Conservation (phyloP, 2,888 invertebrate species). For the Congeria kusceri region DNA sequence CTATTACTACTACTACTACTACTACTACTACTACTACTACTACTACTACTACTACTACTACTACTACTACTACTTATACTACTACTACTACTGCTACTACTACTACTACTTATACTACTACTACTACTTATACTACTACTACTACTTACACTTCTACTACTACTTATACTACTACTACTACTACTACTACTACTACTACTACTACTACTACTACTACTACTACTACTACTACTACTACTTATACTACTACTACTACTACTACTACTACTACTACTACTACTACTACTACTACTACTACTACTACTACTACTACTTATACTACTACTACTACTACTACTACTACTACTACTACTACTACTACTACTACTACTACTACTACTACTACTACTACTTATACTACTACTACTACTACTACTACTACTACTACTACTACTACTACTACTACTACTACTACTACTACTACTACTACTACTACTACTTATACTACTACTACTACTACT, state of each 20-base stretch:
- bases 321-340: constrained; percentile 37
- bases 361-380: constrained; percentile 13
- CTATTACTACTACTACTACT: neutral
- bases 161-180: constrained; percentile 29
- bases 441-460: constrained; percentile 11
- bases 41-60: constrained; percentile 15
- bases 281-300: constrained; percentile 16
- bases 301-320: neutral
- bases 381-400: constrained; percentile 18
- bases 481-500: constrained; percentile 8
- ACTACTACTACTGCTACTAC: constrained; percentile 26
- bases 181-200: constrained; percentile 37
- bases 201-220: constrained; percentile 34
- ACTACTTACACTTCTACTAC: constrained; percentile 4
- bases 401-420: constrained; percentile 7
- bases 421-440: constrained; percentile 10
- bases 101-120: constrained; percentile 35
- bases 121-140: constrained; percentile 25
- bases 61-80: constrained; percentile 3
- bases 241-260: constrained; percentile 1
- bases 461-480: constrained; percentile 1
- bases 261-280: constrained; percentile 24
- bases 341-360: neutral
- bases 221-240: neutral
- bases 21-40: neutral